phyloP scores from a whole-genome alignment of 2,113 vertebrate genomes.

The Sylvietta virens region DNA sequence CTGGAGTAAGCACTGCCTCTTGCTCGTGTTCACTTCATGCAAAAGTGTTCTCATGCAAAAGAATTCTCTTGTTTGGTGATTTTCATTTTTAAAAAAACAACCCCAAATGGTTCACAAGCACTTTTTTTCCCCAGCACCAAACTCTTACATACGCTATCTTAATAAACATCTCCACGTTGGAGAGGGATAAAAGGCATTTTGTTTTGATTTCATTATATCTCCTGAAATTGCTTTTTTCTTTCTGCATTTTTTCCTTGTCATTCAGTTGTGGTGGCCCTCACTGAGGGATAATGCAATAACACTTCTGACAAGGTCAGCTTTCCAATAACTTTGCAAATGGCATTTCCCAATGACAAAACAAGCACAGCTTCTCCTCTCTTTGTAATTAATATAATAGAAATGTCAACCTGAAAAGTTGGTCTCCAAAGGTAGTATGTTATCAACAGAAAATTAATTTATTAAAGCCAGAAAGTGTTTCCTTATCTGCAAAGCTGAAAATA shows the following conservation, averaged over 20 bases:
- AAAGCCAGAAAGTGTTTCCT: background rate
- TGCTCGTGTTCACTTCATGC: background rate
- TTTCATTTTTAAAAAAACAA: background rate
- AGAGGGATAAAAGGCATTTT: constrained; percentile 55
- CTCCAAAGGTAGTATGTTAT: background rate
- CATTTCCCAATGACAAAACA: constrained; percentile 51
- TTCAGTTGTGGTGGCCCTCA: constrained; percentile 1
- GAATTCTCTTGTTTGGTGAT: background rate
- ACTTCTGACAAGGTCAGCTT: constrained; percentile 53
- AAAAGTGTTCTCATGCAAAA: too few species aligned
- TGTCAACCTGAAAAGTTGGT: constrained; percentile 15
- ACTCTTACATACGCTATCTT: constrained; percentile 20
- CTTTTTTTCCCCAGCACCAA: background rate
- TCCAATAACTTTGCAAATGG: constrained; percentile 51
- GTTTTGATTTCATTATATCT: constrained; percentile 68
- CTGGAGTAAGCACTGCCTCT: background rate
- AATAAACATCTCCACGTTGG: constrained; percentile 55
- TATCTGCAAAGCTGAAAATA: background rate
- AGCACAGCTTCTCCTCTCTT: background rate
- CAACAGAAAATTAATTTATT: constrained; percentile 18
- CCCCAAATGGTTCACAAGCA: background rate
- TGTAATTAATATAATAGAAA: constrained; percentile 41
- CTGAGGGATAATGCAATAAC: constrained; percentile 35
- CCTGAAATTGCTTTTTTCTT: constrained; percentile 69
- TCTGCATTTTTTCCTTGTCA: background rate